phyloP scores from a whole-genome alignment of 2,888 invertebrate species.

The Phytoseiulus persimilis region DNA sequence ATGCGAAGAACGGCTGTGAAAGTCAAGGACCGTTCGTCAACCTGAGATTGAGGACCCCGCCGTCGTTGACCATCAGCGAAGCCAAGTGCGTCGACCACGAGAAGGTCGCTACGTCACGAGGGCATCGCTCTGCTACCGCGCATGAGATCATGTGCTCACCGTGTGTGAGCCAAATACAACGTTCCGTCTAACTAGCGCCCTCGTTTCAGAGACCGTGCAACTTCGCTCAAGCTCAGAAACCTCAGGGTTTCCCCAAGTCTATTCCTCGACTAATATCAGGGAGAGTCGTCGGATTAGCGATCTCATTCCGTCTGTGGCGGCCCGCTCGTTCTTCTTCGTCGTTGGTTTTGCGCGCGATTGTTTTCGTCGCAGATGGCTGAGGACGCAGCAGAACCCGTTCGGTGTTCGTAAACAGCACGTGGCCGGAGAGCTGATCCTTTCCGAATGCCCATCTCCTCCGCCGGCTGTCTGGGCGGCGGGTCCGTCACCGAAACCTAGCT shows the following conservation, averaged over 20 bases:
- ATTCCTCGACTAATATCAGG: not conserved
- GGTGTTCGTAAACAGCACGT: not conserved
- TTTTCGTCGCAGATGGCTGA: not conserved
- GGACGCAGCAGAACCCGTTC: not conserved
- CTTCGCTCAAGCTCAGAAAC: not conserved
- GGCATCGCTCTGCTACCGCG: not conserved
- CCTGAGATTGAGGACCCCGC: constrained; percentile 5
- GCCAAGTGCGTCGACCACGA: constrained; percentile 5
- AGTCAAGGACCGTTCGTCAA: not conserved
- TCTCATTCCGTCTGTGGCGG: not conserved
- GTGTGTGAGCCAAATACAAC: not conserved
- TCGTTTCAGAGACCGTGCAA: not conserved
- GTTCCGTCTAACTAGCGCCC: not conserved
- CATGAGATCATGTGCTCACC: not conserved
- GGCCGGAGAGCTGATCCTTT: not conserved
- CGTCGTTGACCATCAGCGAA: not conserved
- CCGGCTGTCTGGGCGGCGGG: not conserved
- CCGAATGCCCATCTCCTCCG: not conserved
- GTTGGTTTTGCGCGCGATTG: not conserved
- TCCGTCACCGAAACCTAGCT: not conserved
- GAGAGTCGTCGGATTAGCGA: not conserved
- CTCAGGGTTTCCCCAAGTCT: not conserved
- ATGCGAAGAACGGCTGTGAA: not conserved
- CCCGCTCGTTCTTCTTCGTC: not conserved
- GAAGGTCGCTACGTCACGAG: not conserved